Evolutionary conservation across 2,888 invertebrate genomes (phyloP), one percentile per base, ranked within the genome.

Genomic region (Orthosia incerta): DNA sequence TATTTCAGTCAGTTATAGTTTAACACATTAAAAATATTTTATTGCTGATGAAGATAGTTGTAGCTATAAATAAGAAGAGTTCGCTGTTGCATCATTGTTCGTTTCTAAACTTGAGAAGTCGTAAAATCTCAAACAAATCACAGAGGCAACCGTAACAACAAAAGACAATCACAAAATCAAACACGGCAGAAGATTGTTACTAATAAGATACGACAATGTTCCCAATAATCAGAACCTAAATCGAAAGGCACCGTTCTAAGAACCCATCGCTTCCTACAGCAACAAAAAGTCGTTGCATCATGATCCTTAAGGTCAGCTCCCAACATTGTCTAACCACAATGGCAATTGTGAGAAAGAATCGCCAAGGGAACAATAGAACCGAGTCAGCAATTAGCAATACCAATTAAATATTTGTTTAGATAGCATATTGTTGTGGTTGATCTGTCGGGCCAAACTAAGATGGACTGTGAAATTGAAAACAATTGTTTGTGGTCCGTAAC

Each of bases 301-400:
- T 86, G 91, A 90, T 90, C 92, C 90, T 89, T 92, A 93, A 94
- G 95, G 96, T 95, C 95, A 93, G 89, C 93, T 96, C 96, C 93
- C 96, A 96, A 96, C 94, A 95, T 95, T 95, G 95, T 95, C 89
- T 91, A 81, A 89, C 90, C 86, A 96, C 96, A 96, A 96, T 95
- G 91, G 95, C 94, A 93, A 95, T 96, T 96, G 96, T 95, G 94
- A 92, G 94, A 95, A 94, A 92, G 94, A 94, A 93, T 93, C 91
- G 88, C 90, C 90, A 88, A 76, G 86, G 78, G 89, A 91, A 96
- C 95, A 96, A 96, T 96, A 90, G 94, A 85, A 90, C 86, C 89
- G 84, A 91, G 90, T 92, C 91, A 90, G 93, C 94, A 95, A 96
- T 96, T 96, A 96, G 93, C 90, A 90, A 90, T 87, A 89, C 91